Evolutionary conservation across 2,888 invertebrate species (phyloP).

Genomic region (Cephus pygmeus): DNA sequence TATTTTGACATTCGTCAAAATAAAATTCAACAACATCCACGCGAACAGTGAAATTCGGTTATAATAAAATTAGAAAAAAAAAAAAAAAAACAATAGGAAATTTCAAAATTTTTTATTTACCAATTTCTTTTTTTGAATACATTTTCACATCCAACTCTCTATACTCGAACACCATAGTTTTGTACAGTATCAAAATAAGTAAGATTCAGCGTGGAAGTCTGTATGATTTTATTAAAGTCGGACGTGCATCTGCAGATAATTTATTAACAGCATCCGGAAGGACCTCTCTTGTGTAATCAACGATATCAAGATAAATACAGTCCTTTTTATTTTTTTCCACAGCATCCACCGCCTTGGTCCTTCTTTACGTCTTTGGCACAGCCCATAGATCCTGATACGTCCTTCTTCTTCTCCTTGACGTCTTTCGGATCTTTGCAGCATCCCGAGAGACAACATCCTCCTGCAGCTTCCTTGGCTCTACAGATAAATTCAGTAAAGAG

Average conservation of each 20-base stretch:
- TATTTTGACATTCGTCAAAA: not conserved
- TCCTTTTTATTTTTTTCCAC: constrained; percentile 13
- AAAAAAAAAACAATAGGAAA: accelerated
- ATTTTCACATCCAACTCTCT: not conserved
- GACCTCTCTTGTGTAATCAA: not conserved
- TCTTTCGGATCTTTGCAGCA: constrained; percentile 43
- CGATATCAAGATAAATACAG: not conserved
- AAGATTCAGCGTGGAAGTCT: not conserved
- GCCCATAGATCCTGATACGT: not conserved
- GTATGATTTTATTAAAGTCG: not conserved
- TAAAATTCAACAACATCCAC: no score
- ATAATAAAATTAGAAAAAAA: not conserved
- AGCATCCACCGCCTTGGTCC: constrained; percentile 16
- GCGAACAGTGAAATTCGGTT: no score
- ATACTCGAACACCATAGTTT: not conserved
- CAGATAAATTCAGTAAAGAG: constrained; percentile 3
- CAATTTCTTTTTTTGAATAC: not conserved
- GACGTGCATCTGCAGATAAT: no score
- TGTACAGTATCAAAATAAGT: not conserved
- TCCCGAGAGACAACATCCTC: constrained; percentile 50
- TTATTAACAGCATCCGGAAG: no score
- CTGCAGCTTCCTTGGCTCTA: constrained; percentile 45
- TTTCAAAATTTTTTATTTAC: not conserved
- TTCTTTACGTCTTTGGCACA: constrained; percentile 14
- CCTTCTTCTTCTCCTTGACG: constrained; percentile 18